Evolutionary conservation across 2,888 invertebrate species (phyloP).

Genomic region (Sarcophaga rosellei): DNA sequence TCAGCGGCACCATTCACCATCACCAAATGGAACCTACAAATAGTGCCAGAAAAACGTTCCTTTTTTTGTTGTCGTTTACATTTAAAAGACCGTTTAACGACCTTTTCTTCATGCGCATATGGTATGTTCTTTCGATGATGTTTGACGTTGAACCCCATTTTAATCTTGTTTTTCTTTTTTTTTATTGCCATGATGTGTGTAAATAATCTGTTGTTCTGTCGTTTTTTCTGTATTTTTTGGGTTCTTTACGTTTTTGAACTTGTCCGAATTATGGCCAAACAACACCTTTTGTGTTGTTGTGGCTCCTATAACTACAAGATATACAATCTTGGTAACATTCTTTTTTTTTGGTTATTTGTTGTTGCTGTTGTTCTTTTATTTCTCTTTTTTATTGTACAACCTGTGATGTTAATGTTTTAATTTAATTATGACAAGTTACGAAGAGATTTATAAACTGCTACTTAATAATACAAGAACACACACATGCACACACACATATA

Average conservation of each 20-base stretch:
- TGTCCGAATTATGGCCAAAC: slow-evolving; percentile 53
- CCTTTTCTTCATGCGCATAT: slow-evolving; percentile 25
- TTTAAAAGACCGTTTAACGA: slow-evolving; percentile 66
- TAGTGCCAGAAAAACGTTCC: slow-evolving; percentile 17
- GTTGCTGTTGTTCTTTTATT: neutral
- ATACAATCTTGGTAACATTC: slow-evolving; percentile 34
- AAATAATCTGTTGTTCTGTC: neutral
- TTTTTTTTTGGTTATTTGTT: neutral
- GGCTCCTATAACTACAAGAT: slow-evolving; percentile 8
- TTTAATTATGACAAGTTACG: slow-evolving; percentile 68
- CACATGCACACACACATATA: slow-evolving; percentile 33
- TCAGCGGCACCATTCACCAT: neutral
- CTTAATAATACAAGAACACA: slow-evolving; percentile 3
- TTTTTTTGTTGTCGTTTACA: slow-evolving; percentile 16
- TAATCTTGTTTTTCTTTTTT: slow-evolving; percentile 37
- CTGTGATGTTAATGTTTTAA: slow-evolving; percentile 68
- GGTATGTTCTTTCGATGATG: neutral
- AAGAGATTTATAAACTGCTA: slow-evolving; percentile 59
- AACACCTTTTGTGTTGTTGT: slow-evolving; percentile 45
- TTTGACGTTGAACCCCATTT: slow-evolving; percentile 44
- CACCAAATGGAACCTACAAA: slow-evolving; percentile 8
- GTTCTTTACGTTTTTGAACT: slow-evolving; percentile 47
- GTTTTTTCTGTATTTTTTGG: slow-evolving; percentile 6
- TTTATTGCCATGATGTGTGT: slow-evolving; percentile 19
- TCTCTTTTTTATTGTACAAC: slow-evolving; percentile 43